phyloP scores from a whole-genome alignment of 2,888 invertebrate genomes.

The Argyresthia goedartella region DNA sequence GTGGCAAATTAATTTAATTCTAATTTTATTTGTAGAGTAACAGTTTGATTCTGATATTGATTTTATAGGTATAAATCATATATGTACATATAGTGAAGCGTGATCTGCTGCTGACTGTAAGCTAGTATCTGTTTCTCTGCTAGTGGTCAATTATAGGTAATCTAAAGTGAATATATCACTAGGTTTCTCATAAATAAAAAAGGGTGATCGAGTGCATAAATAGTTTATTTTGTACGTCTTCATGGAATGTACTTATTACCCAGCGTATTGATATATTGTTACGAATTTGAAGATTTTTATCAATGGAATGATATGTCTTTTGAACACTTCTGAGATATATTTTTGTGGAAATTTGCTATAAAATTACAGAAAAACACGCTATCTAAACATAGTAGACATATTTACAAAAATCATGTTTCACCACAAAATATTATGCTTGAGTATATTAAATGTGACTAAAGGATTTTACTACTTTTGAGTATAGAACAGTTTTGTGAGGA shows the following conservation, averaged over 20 bases:
- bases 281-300: not conserved
- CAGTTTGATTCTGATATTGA: too few species aligned
- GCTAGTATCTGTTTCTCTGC: too few species aligned
- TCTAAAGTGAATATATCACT: too few species aligned
- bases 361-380: conserved; percentile 15
- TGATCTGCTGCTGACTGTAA: too few species aligned
- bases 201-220: conserved; percentile 48
- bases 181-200: not conserved
- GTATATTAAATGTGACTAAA: conserved; percentile 47
- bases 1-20: too few species aligned
- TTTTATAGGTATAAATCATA: too few species aligned
- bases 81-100: too few species aligned
- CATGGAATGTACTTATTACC: conserved; percentile 51
- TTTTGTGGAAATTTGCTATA: not conserved
- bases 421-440: conserved; percentile 28
- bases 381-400: conserved; percentile 15
- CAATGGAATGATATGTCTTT: not conserved
- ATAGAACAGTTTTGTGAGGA: not conserved
- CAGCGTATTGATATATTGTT: conserved; percentile 19
- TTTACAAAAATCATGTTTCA: conserved; percentile 16
- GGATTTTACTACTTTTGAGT: conserved; percentile 25
- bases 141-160: too few species aligned
- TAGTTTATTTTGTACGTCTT: conserved; percentile 64
- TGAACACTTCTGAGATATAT: conserved; percentile 1
- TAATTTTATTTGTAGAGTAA: too few species aligned